Conservation (phyloP, 1,140 invertebrate genomes). For the Drosophila sucinea region DNA sequence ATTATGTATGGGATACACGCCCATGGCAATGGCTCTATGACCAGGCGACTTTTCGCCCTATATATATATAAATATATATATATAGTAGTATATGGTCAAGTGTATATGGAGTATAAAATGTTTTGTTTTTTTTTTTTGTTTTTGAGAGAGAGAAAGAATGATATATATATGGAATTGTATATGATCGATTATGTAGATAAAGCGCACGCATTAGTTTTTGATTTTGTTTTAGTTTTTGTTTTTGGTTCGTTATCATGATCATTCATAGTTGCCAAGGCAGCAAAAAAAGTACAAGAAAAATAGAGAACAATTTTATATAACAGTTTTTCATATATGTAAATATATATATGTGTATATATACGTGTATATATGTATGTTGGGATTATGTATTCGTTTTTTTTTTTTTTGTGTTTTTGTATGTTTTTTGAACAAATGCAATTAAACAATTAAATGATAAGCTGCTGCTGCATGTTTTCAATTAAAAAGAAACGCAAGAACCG, state of each 20-base stretch:
- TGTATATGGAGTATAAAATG: constrained; percentile 26
- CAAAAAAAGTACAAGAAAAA: constrained; percentile 80
- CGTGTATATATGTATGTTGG: constrained; percentile 24
- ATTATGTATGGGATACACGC: constrained; percentile 93
- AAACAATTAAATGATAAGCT: not conserved
- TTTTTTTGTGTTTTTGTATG: constrained; percentile 23
- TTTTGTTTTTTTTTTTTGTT: constrained; percentile 8
- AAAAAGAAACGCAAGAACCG: not conserved
- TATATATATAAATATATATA: constrained; percentile 47
- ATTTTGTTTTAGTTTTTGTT: constrained; percentile 31
- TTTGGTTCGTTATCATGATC: constrained; percentile 54
- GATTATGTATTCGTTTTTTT: constrained; percentile 49
- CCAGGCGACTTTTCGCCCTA: constrained; percentile 94
- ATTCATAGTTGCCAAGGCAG: constrained; percentile 80
- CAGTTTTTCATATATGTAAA: constrained; percentile 40
- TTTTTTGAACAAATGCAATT: constrained; percentile 10
- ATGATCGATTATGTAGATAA: constrained; percentile 64
- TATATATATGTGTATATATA: constrained; percentile 46
- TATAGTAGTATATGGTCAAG: constrained; percentile 15
- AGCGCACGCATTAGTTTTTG: constrained; percentile 63
- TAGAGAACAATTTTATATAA: constrained; percentile 72
- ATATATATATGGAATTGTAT: constrained; percentile 26
- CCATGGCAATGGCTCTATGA: constrained; percentile 92
- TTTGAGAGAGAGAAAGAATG: not conserved
- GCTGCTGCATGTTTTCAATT: not conserved